Percentiles rank a stretch among this genome's conserved stretches.
These are phyloP conservation scores for Gisinianus flammeolus DNA, from an alignment of 2,888 invertebrate species.

Conservation along the genomic window DNA sequence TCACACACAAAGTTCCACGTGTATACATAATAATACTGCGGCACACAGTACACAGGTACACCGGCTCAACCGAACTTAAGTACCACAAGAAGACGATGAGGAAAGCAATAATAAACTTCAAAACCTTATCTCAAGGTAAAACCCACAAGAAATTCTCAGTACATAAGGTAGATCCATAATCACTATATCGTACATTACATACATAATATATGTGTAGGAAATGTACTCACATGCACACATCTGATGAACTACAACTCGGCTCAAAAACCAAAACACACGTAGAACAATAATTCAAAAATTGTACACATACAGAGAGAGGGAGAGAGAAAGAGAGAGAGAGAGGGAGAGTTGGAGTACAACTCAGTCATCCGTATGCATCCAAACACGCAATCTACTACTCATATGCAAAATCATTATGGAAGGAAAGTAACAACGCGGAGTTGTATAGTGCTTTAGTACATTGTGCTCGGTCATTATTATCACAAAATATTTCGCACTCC, in stretches of 20 bases:
- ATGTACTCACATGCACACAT: background rate
- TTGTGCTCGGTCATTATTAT: too few species aligned
- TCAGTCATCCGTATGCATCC: background rate
- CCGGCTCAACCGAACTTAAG: background rate
- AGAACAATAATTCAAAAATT: background rate
- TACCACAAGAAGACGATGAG: background rate
- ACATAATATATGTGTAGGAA: too few species aligned
- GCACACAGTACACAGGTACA: background rate
- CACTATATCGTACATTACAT: background rate
- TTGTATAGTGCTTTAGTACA: too few species aligned
- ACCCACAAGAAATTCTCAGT: conserved; percentile 4
- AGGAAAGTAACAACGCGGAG: too few species aligned
- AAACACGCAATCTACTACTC: background rate
- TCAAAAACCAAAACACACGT: background rate
- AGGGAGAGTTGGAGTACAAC: too few species aligned
- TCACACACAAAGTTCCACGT: background rate
- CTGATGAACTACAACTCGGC: background rate
- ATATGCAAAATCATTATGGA: too few species aligned
- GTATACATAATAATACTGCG: background rate
- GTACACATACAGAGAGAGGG: too few species aligned
- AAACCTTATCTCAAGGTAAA: background rate
- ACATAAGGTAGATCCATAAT: background rate
- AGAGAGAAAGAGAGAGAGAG: background rate
- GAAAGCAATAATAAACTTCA: conserved; percentile 12
- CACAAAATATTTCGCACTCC: too few species aligned